These are phyloP conservation scores for Cataglyphis livida DNA, from an alignment of 2,888 invertebrate species.

Conservation along the genomic window DNA sequence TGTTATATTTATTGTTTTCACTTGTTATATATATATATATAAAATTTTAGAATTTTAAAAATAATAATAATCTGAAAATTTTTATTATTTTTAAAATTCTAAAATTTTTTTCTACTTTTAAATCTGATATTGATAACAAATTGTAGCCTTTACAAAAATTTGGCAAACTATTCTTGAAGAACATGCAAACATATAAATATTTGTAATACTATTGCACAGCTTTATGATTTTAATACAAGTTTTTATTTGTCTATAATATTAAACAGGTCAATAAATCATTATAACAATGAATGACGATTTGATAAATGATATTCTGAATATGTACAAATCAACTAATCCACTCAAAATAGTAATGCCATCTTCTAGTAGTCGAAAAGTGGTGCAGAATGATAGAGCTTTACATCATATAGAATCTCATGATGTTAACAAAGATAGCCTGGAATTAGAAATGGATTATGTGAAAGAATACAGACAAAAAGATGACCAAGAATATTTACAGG, in stretches of 20 bases:
- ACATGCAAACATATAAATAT: neutral
- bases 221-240: neutral
- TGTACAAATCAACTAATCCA: slow-evolving; percentile 64
- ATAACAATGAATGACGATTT: slow-evolving; percentile 68
- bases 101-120: neutral
- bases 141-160: neutral
- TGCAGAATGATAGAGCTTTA: neutral
- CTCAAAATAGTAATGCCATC: slow-evolving; percentile 46
- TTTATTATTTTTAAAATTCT: too few species aligned
- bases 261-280: neutral
- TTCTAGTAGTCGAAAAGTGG: slow-evolving; percentile 11
- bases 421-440: neutral
- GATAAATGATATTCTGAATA: slow-evolving; percentile 40
- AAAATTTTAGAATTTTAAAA: too few species aligned
- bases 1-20: neutral
- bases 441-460: slow-evolving; percentile 78
- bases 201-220: neutral
- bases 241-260: neutral
- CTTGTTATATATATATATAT: too few species aligned
- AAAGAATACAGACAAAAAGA: slow-evolving; percentile 79
- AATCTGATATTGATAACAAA: neutral
- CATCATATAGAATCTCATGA: slow-evolving; percentile 17
- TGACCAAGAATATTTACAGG: slow-evolving; percentile 76
- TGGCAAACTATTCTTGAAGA: neutral
- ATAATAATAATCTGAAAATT: neutral